Evolutionary conservation across 2,113 vertebrate genomes (phyloP).

Genomic region (Hydropotes inermis): DNA sequence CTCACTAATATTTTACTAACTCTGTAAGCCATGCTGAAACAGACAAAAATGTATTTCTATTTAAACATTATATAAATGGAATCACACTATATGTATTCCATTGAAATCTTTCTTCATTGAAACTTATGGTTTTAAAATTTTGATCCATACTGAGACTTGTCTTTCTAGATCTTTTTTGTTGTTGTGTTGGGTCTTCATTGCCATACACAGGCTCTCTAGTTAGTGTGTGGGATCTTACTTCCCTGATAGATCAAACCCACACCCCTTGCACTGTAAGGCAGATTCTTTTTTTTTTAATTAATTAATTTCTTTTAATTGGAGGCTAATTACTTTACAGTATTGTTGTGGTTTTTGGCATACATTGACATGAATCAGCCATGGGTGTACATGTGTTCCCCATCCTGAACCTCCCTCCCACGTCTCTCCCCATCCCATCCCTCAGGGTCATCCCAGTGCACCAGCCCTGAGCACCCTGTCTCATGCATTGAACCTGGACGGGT

Average conservation of each 20-base stretch:
- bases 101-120: not conserved
- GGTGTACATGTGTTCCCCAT: not conserved
- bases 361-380: not conserved
- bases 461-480: not conserved
- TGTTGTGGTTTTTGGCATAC: not conserved
- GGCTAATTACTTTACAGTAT: not conserved
- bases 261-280: not conserved
- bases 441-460: not conserved
- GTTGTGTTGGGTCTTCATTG: not conserved
- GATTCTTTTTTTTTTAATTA: not conserved
- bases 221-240: not conserved
- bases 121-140: not conserved
- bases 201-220: not conserved
- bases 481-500: not conserved
- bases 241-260: not conserved
- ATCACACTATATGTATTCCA: not conserved
- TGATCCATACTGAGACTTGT: not conserved
- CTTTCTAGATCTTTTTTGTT: not conserved
- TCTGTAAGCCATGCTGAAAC: not conserved
- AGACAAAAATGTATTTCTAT: not conserved
- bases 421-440: not conserved
- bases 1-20: not conserved
- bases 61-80: not conserved
- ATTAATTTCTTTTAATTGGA: not conserved
- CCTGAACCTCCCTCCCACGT: not conserved